Evolutionary conservation across 2,797 vertebrate genomes (phyloP), one percentile per base, ranked within the genome.

Genomic region (Pitangus sulphuratus): DNA sequence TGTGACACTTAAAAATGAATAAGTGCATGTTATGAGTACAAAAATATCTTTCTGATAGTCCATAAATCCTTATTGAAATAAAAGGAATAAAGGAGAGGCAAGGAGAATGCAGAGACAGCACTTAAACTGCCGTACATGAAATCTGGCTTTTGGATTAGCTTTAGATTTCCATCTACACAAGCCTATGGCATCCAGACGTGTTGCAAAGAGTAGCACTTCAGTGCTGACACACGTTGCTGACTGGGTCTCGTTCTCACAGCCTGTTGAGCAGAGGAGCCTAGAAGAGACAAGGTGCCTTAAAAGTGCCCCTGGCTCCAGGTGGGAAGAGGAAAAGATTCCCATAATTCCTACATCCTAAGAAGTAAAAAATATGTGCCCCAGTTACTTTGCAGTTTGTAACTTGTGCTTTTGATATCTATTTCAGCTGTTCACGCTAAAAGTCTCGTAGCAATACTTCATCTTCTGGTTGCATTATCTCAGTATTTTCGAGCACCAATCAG

Each of bases 401-500:
- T 79, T 79, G 56, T 68, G 71, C 64, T 93, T 83, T 93, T 74
- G 57, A 91, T 90, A 39, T 97, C 65, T 89, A 2, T 98, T 98
- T 87, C 98, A 99, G 99, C 99, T 84, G 99, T 99, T 94, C 99
- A 99, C 75, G 99, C 99, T 50, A 99, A 99, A 98, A 99, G 99
- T 71, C 98, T 99, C 3, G 99, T 99, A 14, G 99, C 99, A 87
- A 99, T 99, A 93, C 98, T 99, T 56, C 99, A 99, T 96, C 98
- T 99, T 91, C 97, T 99, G 97, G 99, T 99, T 92, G 99, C 99
- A 5, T 97, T 99, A 51, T 99, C 99, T 4, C 99, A 99, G 76
- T 99, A 99, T 97, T 99, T 99, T 97, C 98, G 99, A 96, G 99
- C 99, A 15, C 99, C 99, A 4, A 99, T 99, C 97, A 98, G 99